Percentiles rank a stretch among this genome's conserved stretches.
Evolutionary conservation across 2,797 vertebrate genomes (phyloP).

Genomic region (Neopelma chrysocephalum): DNA sequence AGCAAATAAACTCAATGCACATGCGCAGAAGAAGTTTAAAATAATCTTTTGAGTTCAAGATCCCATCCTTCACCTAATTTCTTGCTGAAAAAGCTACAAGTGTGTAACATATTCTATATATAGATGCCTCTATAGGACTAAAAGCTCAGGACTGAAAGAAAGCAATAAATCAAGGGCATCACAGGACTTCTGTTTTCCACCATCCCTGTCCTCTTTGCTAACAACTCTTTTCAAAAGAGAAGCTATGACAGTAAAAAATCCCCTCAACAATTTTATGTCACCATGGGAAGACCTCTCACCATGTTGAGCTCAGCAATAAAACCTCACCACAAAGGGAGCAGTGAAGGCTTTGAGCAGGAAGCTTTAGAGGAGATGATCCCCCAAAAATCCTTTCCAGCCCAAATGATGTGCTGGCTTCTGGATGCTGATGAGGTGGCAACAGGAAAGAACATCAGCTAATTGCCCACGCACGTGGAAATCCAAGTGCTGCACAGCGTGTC

Average conservation of each 20-base stretch:
- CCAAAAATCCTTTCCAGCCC: neutral
- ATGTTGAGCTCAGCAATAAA: neutral
- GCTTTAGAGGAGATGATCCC: neutral
- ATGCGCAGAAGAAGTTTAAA: neutral
- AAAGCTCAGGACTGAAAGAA: neutral
- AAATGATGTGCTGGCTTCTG: neutral
- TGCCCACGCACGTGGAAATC: neutral
- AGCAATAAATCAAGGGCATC: neutral
- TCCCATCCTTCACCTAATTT: neutral
- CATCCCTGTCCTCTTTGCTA: neutral
- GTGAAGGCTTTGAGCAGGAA: neutral
- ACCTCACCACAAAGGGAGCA: no score
- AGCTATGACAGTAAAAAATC: neutral
- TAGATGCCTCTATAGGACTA: neutral
- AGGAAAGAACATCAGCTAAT: neutral
- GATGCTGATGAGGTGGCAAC: neutral
- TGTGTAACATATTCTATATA: neutral
- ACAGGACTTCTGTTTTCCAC: neutral
- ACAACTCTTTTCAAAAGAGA: neutral
- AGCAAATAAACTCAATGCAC: neutral
- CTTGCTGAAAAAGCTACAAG: neutral
- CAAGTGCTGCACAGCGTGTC: neutral
- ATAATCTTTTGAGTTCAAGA: neutral
- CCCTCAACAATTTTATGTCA: neutral
- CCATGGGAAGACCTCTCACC: neutral